Conservation (phyloP, 2,888 invertebrate genomes). For the Zootermopsis nevadensis region DNA sequence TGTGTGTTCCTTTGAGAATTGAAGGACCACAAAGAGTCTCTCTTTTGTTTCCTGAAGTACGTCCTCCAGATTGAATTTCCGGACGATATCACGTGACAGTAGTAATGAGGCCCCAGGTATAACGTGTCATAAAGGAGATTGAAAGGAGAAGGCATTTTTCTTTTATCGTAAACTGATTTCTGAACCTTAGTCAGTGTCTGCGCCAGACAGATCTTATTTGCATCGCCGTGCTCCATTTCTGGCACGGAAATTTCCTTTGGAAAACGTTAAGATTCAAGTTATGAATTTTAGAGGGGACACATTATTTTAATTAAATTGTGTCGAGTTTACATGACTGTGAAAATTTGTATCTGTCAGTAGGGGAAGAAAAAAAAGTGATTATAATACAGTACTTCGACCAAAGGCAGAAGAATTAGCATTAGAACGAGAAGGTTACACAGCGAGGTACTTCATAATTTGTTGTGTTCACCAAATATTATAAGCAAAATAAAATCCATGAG, state of each 20-base stretch:
- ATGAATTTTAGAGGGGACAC: too few species aligned
- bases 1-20: not conserved
- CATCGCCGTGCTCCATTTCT: not conserved
- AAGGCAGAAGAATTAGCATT: too few species aligned
- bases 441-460: too few species aligned
- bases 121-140: constrained; percentile 20
- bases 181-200: constrained; percentile 9
- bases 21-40: not conserved
- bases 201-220: not conserved
- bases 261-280: not conserved
- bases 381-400: too few species aligned
- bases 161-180: constrained; percentile 6
- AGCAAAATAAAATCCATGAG: too few species aligned
- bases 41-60: constrained; percentile 11
- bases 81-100: not conserved
- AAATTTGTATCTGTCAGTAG: too few species aligned
- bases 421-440: too few species aligned
- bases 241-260: not conserved
- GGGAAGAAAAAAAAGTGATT: too few species aligned
- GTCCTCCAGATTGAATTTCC: constrained; percentile 19
- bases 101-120: constrained; percentile 25
- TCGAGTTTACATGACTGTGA: too few species aligned
- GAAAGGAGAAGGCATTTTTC: not conserved
- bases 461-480: too few species aligned
- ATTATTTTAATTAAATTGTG: too few species aligned